Percentiles rank a stretch among this genome's conserved stretches.
Conservation (phyloP, 1,140 invertebrate genomes). For the Bombus difficillimus region DNA sequence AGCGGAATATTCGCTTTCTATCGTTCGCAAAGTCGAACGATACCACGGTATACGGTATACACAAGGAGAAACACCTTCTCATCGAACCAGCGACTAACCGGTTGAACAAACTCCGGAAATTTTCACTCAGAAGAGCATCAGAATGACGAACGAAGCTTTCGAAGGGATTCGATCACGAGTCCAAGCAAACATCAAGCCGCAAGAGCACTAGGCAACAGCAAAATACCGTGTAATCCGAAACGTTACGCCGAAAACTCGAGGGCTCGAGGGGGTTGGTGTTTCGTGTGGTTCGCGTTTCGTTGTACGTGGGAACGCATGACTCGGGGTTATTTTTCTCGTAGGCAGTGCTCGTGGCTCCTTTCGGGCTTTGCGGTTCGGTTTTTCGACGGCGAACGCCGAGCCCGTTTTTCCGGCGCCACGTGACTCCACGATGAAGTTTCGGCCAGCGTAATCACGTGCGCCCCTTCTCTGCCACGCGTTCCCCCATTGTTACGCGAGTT, state of each 20-base stretch:
- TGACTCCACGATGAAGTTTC: conserved; percentile 71
- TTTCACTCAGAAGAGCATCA: background rate
- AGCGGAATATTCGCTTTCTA: too few relatives aligned
- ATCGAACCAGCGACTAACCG: background rate
- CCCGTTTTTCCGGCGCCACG: conserved; percentile 77
- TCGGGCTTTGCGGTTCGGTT: conserved; percentile 55
- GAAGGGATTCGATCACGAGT: conserved; percentile 5
- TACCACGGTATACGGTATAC: too few relatives aligned
- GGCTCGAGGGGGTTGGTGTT: conserved; percentile 43
- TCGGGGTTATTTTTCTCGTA: conserved; percentile 74
- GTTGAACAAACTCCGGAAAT: background rate
- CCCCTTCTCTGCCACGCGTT: conserved; percentile 45
- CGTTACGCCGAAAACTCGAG: conserved; percentile 43
- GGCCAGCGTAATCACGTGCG: conserved; percentile 76
- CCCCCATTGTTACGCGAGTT: conserved; percentile 69
- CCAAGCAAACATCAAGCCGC: background rate
- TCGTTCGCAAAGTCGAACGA: too few relatives aligned
- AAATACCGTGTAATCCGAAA: conserved; percentile 62
- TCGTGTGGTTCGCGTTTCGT: conserved; percentile 32
- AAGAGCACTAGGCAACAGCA: conserved; percentile 1
- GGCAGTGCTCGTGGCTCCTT: conserved; percentile 62
- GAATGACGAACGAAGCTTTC: background rate
- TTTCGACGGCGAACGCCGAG: conserved; percentile 64
- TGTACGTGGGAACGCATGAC: conserved; percentile 76
- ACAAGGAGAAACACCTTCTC: background rate